Conservation (phyloP, 2,113 vertebrate genomes). For the Hiodon tergisus region DNA sequence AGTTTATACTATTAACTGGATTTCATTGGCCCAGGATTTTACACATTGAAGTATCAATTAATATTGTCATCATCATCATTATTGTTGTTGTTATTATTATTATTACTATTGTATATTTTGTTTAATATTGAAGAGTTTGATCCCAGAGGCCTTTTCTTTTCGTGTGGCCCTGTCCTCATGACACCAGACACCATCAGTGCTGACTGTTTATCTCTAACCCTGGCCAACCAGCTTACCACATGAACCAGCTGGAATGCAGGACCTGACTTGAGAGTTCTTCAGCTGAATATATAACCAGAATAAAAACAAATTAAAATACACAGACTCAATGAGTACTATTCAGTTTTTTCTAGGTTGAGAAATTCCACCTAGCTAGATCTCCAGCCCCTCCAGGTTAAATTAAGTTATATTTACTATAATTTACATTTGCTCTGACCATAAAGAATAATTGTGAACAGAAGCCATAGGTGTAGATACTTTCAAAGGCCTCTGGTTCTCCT, state of each 20-base stretch:
- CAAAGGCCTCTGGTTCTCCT: background rate
- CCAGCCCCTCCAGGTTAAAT: background rate
- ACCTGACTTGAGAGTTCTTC: conserved; percentile 41
- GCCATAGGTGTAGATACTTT: too few relatives aligned
- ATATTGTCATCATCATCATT: too few relatives aligned
- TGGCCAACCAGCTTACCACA: conserved; percentile 28
- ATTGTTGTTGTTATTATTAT: too few relatives aligned
- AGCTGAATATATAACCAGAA: conserved; percentile 20
- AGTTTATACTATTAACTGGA: background rate
- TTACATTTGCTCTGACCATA: too few relatives aligned
- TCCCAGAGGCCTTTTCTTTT: background rate
- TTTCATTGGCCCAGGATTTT: too few relatives aligned
- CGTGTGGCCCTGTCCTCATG: background rate
- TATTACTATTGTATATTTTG: background rate
- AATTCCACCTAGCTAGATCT: background rate
- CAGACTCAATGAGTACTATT: too few relatives aligned
- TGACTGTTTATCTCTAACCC: background rate
- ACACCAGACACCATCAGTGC: background rate
- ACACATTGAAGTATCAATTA: too few relatives aligned
- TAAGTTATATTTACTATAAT: background rate
- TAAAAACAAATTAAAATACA: too few relatives aligned
- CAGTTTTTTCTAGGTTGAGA: too few relatives aligned
- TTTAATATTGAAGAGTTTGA: background rate
- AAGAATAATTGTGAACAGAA: too few relatives aligned
- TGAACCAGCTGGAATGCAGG: conserved; percentile 1